Base-by-base conservation (phyloP, 2,113 vertebrate species). In the Nycticorax nycticorax region DNA sequence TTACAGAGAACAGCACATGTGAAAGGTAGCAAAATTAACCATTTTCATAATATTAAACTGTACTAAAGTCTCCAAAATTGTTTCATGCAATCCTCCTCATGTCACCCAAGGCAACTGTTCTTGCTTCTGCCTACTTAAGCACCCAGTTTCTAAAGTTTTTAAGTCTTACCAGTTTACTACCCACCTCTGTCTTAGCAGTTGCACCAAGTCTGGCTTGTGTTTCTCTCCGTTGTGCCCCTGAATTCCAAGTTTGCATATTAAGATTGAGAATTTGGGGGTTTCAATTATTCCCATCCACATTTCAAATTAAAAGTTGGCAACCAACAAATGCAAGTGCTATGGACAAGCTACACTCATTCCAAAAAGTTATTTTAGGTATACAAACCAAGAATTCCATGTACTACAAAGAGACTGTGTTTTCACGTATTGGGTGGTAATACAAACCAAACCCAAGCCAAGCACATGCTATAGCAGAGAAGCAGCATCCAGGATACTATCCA, bases 181-280 rank as follows among this genome's bases (percentile, higher is more conserved):
- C 12, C 1, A 1, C 13, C 20, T 63, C 30, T 71, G 8, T 24
- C 27, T 50, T 10, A 57, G 37, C 1, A 66, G 16, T 16, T 23
- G 2, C n/a, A 52, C 3, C 8, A 9, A 67, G 50, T 28, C 11
- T 18, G 4, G 5, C 37, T 17, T 53, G 3, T 18, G 10, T 81
- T 88, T 67, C 55, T 76, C 14, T 22, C 23, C 6, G 15, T 1
- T 0, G 0, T 4, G 4, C 13, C 14, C 43, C 35, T 21, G 10
- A 77, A 91, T 22, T 81, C 22, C 35, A 77, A 32, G 22, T 75
- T 0, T 47, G 6, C n/a, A 16, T 13, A 62, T 37, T 4, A 75
- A 35, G 32, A 72, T 2, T 63, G n/a, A 59, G 26, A 75, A 37
- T 55, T 20, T 63, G 4, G 11, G 5, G 15, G 1, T 50, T 82